A percentile compares a stretch with the other conserved stretches of the same genome.
Conservation (phyloP, 2,888 invertebrate species). For the Cephalotes varians region DNA sequence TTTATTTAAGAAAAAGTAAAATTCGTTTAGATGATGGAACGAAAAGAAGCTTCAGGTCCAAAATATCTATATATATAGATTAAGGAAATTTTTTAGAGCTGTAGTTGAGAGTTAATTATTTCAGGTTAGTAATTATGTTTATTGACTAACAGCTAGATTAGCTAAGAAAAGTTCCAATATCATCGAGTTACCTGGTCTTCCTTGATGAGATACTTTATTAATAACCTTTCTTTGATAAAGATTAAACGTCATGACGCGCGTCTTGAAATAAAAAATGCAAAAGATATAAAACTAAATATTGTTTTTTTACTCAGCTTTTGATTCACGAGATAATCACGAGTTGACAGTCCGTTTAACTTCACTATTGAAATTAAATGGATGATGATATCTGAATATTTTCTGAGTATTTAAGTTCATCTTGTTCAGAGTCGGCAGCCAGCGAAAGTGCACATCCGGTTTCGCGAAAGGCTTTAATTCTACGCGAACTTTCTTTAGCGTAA, state of each 20-base stretch:
- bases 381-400: slow-evolving; percentile 9
- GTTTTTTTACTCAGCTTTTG: not conserved
- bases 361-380: not conserved
- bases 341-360: not conserved
- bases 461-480: slow-evolving; percentile 70
- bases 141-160: not conserved
- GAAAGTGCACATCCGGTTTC: slow-evolving; percentile 61
- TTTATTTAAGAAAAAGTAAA: no score
- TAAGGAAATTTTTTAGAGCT: no score
- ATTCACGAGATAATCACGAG: not conserved
- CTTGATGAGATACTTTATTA: not conserved
- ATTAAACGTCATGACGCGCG: not conserved
- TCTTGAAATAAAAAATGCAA: not conserved
- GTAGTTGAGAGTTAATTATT: no score
- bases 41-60: no score
- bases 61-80: no score
- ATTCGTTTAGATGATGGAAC: no score
- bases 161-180: not conserved
- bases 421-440: slow-evolving; percentile 72
- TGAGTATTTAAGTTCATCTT: slow-evolving; percentile 46
- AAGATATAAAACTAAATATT: not conserved
- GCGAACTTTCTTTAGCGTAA: slow-evolving; percentile 73
- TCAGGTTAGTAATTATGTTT: not conserved
- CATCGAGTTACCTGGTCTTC: not conserved
- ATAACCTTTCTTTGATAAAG: not conserved